These are phyloP conservation scores for Microcebus tavaratra DNA, from an alignment of 2,113 vertebrate species.

Conservation along the genomic window DNA sequence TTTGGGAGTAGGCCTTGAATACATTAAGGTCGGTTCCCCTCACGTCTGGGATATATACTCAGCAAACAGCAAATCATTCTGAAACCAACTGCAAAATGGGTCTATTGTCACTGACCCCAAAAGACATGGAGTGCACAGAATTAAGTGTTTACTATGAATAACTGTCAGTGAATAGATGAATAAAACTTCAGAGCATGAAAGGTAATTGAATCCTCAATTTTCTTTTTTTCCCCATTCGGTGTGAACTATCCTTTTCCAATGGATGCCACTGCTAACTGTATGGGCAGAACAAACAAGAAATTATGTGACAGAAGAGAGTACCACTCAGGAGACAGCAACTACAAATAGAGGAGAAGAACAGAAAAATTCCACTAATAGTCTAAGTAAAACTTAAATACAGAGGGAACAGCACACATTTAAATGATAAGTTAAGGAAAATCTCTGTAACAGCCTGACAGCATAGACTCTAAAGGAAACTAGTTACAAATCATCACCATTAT, in stretches of 20 bases:
- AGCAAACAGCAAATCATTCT: background rate
- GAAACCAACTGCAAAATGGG: conserved; percentile 10
- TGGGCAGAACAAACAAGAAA: background rate
- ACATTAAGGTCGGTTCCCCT: background rate
- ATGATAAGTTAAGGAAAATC: conserved; percentile 15
- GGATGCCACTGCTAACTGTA: background rate
- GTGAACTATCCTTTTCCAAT: background rate
- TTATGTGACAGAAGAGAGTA: background rate
- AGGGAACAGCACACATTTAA: background rate
- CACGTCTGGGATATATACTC: background rate
- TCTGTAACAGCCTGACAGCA: conserved; percentile 13
- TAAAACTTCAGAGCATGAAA: background rate
- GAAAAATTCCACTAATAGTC: background rate
- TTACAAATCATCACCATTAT: conserved; percentile 47
- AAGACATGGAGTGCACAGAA: background rate
- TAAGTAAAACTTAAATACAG: conserved; percentile 20
- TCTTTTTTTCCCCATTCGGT: background rate
- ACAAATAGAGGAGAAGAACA: background rate
- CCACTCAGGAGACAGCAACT: background rate
- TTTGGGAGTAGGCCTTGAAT: background rate
- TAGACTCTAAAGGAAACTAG: conserved; percentile 7
- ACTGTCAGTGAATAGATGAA: background rate
- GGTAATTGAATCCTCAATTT: background rate
- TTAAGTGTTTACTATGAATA: background rate
- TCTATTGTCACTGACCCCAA: background rate